Conservation (phyloP, 2,797 vertebrate species). For the Pelochelys cantorii region DNA sequence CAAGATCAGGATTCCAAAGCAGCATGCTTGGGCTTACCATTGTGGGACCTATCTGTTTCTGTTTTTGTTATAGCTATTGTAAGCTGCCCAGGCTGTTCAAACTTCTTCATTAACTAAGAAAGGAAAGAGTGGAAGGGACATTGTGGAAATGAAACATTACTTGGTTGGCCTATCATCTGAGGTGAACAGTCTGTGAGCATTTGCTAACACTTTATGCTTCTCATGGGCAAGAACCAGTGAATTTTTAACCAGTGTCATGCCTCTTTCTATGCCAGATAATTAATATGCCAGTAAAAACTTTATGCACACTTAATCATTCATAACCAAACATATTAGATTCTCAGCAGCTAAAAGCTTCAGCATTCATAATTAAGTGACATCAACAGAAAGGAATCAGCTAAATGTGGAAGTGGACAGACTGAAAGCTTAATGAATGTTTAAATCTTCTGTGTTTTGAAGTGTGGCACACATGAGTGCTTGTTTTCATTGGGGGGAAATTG, state of each 20-base stretch:
- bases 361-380: conserved; percentile 79
- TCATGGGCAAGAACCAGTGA: conserved; percentile 53
- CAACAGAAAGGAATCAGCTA: conserved; percentile 44
- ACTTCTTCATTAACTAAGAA: conserved; percentile 3
- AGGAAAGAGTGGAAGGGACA: not conserved
- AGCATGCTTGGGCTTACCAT: conserved; percentile 14
- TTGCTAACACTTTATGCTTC: conserved; percentile 39
- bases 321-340: conserved; percentile 68
- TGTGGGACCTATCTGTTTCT: conserved; percentile 2
- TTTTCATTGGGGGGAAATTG: not conserved
- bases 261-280: conserved; percentile 66
- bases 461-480: not conserved
- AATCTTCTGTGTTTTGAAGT: conserved; percentile 17
- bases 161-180: conserved; percentile 30
- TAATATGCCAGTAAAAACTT: conserved; percentile 79
- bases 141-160: conserved; percentile 23
- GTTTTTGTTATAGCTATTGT: not conserved
- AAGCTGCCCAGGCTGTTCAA: not conserved
- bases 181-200: conserved; percentile 9
- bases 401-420: conserved; percentile 47
- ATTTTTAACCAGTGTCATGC: conserved; percentile 69
- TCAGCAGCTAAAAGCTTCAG: conserved; percentile 74
- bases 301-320: conserved; percentile 79
- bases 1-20: not conserved
- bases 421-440: conserved; percentile 56